Percentiles rank a stretch among this genome's conserved stretches.
Conservation (phyloP, 1,140 invertebrate genomes). For the Doryteuthis pealeii region DNA sequence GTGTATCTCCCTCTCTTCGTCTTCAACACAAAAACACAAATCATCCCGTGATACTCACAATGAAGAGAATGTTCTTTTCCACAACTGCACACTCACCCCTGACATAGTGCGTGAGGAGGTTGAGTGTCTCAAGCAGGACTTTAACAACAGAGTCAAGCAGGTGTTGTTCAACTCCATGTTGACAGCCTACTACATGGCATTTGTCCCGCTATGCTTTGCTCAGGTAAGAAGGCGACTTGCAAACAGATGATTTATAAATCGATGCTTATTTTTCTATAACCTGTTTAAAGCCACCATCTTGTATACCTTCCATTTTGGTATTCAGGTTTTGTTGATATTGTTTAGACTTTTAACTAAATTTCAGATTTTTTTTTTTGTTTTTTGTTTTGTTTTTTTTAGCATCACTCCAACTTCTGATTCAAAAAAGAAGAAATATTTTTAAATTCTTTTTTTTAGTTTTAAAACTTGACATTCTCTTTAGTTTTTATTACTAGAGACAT, state of each 20-base stretch:
- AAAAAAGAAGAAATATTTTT: too few species aligned
- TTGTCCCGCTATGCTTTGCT: conserved; percentile 87
- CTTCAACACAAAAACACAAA: conserved; percentile 19
- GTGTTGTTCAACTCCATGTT: conserved; percentile 86
- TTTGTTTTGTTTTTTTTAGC: too few species aligned
- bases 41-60: conserved; percentile 12
- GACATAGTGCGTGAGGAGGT: conserved; percentile 79
- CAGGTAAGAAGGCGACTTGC: conserved; percentile 74
- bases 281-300: background rate
- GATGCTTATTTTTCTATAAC: background rate
- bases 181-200: conserved; percentile 87
- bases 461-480: too few species aligned
- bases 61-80: conserved; percentile 54
- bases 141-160: conserved; percentile 84
- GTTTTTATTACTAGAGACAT: too few species aligned
- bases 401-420: too few species aligned
- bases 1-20: background rate
- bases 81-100: conserved; percentile 60
- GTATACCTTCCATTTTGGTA: background rate
- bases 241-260: background rate
- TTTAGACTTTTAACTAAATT: too few species aligned
- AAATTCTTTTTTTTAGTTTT: too few species aligned
- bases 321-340: conserved; percentile 7
- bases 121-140: conserved; percentile 79
- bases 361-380: too few species aligned